Base-by-base conservation (phyloP, 2,888 invertebrate species). In the Megaustenia siamemsis region DNA sequence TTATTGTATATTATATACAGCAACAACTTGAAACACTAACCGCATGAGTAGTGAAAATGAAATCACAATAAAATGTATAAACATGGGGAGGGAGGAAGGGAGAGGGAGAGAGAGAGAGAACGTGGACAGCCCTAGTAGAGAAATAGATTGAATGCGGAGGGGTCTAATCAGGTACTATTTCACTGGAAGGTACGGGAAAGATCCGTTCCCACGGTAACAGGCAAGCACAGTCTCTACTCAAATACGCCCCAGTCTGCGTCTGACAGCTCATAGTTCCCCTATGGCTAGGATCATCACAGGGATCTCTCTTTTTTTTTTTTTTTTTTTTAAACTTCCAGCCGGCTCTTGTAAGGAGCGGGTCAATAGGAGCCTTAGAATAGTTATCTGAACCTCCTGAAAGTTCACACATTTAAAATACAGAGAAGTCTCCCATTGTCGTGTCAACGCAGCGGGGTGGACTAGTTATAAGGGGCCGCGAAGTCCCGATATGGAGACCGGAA, bases 31-130 rank as follows among this genome's bases (percentile, higher is more conserved):
- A n/a, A n/a, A n/a, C n/a, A n/a, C n/a, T n/a, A n/a, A n/a, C n/a
- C n/a, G n/a, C n/a, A n/a, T n/a, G n/a, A n/a, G n/a, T n/a, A n/a
- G n/a, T n/a, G n/a, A n/a, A n/a, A n/a, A n/a, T n/a, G n/a, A n/a
- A n/a, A n/a, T n/a, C n/a, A n/a, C n/a, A n/a, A n/a, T n/a, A n/a
- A n/a, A n/a, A n/a, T n/a, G n/a, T n/a, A n/a, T n/a, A n/a, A n/a
- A n/a, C n/a, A n/a, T n/a, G n/a, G n/a, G n/a, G n/a, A 82, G 60
- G 53, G 66, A 60, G 75, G 66, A 71, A 76, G 75, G 32, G 76
- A 76, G 66, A 66, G 82, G 49, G 66, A 66, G 82, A 66, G 32
- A 49, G n/a, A n/a, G n/a, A n/a, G n/a, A n/a, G n/a, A n/a, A n/a
- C n/a, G n/a, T n/a, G n/a, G n/a, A n/a, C n/a, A 53, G 40, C 63